Conservation (phyloP, 2,113 vertebrate genomes). For the Ophthalmolycus amberensis region DNA sequence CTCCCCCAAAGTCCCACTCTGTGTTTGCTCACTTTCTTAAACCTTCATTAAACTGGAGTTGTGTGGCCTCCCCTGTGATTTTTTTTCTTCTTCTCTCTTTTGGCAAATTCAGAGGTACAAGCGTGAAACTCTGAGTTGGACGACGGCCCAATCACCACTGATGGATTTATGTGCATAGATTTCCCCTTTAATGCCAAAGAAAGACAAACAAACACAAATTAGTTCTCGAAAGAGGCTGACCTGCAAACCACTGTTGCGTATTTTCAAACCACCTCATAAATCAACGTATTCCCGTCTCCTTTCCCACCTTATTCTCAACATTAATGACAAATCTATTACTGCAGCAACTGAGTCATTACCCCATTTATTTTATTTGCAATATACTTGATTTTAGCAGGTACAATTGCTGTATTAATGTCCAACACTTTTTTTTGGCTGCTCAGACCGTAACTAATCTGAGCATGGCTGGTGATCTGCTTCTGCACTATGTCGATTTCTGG, state of each 20-base stretch:
- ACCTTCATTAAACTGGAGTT: constrained; percentile 57
- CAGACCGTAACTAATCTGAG: constrained; percentile 52
- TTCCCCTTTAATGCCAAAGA: constrained; percentile 48
- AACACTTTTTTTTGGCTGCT: constrained; percentile 63
- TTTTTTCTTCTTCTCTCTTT: constrained; percentile 4
- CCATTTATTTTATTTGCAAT: constrained; percentile 70
- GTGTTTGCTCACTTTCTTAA: constrained; percentile 64
- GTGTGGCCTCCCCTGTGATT: constrained; percentile 30
- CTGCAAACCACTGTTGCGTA: constrained; percentile 42
- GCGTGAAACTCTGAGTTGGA: constrained; percentile 64
- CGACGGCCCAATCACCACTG: constrained; percentile 36
- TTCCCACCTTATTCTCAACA: constrained; percentile 32
- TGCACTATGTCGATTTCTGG: constrained; percentile 35
- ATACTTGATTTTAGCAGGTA: constrained; percentile 58
- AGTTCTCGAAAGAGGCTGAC: constrained; percentile 14
- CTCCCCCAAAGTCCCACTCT: constrained; percentile 61
- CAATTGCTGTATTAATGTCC: constrained; percentile 55
- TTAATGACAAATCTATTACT: constrained; percentile 59
- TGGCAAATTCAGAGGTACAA: constrained; percentile 50
- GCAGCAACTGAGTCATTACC: constrained; percentile 56
- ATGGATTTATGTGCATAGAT: constrained; percentile 58
- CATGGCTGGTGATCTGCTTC: constrained; percentile 44
- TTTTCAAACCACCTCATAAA: constrained; percentile 55
- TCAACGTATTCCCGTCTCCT: constrained; percentile 29
- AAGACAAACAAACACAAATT: constrained; percentile 57